phyloP scores from a whole-genome alignment of 2,113 vertebrate genomes.

The Todiramphus chloris region DNA sequence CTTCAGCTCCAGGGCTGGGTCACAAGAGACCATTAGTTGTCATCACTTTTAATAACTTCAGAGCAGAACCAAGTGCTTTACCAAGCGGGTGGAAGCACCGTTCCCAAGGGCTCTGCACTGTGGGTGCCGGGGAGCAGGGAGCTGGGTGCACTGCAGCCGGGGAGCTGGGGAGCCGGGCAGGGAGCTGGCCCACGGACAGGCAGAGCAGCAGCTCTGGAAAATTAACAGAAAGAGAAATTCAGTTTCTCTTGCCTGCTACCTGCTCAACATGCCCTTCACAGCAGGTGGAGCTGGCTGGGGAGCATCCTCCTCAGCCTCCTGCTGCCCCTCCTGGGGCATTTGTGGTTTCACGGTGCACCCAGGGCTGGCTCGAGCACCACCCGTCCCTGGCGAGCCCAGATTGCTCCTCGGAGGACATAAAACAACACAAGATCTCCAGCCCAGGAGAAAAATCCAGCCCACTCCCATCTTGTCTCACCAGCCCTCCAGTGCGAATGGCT shows the following conservation, averaged over 20 bases:
- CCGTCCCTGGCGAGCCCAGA: neutral
- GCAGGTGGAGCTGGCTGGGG: neutral
- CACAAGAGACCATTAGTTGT: neutral
- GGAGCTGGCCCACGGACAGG: fast-evolving
- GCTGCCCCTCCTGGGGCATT: neutral
- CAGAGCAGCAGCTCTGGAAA: neutral
- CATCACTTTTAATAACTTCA: neutral
- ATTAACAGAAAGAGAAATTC: neutral
- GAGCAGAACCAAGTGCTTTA: fast-evolving
- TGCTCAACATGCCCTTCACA: fast-evolving
- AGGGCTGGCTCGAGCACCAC: fast-evolving
- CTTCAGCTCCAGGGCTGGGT: neutral
- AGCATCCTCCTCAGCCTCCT: neutral
- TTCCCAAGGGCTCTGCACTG: fast-evolving
- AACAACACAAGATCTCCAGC: neutral
- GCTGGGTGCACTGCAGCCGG: neutral
- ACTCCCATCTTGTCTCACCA: fast-evolving
- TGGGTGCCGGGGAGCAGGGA: fast-evolving
- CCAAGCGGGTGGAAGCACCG: fast-evolving
- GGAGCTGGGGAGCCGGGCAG: neutral
- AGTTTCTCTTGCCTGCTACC: neutral
- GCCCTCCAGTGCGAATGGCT: neutral
- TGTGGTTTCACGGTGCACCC: neutral
- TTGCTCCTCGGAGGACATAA: neutral
- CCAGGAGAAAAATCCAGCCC: neutral